Conservation (phyloP, 2,888 invertebrate species). For the Nomada ferruginata region DNA sequence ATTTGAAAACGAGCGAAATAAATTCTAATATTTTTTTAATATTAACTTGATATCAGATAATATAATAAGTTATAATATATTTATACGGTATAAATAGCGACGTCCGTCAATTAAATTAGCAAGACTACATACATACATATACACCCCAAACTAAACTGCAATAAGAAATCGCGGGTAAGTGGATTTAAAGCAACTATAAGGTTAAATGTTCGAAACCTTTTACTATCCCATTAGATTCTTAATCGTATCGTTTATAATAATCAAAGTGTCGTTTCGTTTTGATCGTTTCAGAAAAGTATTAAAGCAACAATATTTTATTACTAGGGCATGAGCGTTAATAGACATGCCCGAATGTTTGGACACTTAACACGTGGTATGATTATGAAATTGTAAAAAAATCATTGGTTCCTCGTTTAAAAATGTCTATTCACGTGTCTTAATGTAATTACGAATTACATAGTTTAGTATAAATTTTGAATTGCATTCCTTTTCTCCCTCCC, state of each 20-base stretch:
- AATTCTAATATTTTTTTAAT: not conserved
- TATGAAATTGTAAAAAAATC: not conserved
- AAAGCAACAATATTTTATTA: not conserved
- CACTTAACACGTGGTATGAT: not conserved
- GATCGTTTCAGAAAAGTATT: not conserved
- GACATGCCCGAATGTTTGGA: conserved; percentile 1
- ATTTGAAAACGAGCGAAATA: not conserved
- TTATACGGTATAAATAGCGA: no score
- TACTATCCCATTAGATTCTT: not conserved
- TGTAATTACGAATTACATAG: not conserved
- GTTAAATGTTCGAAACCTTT: conserved; percentile 2
- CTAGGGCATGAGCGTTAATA: no score
- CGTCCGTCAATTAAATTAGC: no score
- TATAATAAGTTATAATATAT: not conserved
- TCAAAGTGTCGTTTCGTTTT: not conserved
- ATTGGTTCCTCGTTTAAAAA: not conserved
- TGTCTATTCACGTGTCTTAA: not conserved
- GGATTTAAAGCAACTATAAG: not conserved
- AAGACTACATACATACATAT: no score
- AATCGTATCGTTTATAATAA: not conserved
- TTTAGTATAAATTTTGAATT: conserved; percentile 23
- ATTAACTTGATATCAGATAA: not conserved
- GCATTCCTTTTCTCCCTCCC: not conserved
- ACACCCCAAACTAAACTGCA: no score
- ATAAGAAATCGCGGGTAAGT: not conserved